These are phyloP conservation scores for Zootermopsis nevadensis DNA, from an alignment of 2,888 invertebrate species.

Conservation along the genomic window DNA sequence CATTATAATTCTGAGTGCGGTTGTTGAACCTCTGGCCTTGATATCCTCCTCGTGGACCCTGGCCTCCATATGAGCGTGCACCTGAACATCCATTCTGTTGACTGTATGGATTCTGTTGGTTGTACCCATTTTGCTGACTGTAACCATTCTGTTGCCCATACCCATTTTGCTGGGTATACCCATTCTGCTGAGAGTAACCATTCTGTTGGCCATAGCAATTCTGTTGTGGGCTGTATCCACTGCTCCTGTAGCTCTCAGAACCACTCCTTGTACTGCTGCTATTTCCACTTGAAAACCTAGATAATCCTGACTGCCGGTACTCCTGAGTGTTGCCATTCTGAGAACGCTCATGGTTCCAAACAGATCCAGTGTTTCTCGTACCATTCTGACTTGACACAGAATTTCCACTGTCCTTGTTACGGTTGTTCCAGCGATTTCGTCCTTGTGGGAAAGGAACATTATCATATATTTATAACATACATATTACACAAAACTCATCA, in stretches of 20 bases:
- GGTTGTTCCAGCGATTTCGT: conserved; percentile 63
- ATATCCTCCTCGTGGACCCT: conserved; percentile 55
- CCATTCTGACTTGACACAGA: conserved; percentile 11
- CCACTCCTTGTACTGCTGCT: conserved; percentile 1
- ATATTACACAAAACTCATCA: too few species aligned
- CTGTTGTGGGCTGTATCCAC: conserved; percentile 57
- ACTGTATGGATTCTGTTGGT: conserved; percentile 57
- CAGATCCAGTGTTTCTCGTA: neutral
- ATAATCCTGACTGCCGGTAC: conserved; percentile 63
- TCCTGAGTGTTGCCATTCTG: conserved; percentile 54
- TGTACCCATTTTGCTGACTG: conserved; percentile 57
- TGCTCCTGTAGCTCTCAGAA: conserved; percentile 8
- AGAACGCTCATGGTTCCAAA: conserved; percentile 35
- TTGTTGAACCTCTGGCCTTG: conserved; percentile 59
- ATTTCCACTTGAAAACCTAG: conserved; percentile 29
- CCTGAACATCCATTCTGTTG: conserved; percentile 53
- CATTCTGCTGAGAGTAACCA: conserved; percentile 40
- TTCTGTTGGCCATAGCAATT: conserved; percentile 60
- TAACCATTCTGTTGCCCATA: conserved; percentile 46
- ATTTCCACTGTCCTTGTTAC: conserved; percentile 55
- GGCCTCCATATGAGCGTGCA: conserved; percentile 38
- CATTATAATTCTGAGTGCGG: conserved; percentile 55
- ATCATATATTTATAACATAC: too few species aligned
- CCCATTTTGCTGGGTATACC: conserved; percentile 50
- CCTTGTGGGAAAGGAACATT: conserved; percentile 24